These are phyloP conservation scores for Eilema sororculum DNA, from an alignment of 2,888 invertebrate species.

Conservation along the genomic window DNA sequence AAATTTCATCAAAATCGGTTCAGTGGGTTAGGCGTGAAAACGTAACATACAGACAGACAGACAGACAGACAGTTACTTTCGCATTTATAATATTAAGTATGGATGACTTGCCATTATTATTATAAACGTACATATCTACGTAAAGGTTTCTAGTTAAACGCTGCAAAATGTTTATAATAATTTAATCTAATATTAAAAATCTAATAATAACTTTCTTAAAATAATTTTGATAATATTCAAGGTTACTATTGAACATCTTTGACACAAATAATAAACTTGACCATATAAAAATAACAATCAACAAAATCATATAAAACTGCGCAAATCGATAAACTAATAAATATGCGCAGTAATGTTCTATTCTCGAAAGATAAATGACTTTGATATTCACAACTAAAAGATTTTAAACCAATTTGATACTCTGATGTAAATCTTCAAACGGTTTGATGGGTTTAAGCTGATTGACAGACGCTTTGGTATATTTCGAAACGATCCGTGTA, in stretches of 20 bases:
- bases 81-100: too few relatives aligned
- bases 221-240: neutral
- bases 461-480: neutral
- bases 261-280: neutral
- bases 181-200: too few relatives aligned
- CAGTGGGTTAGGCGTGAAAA: too few relatives aligned
- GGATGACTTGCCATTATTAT: too few relatives aligned
- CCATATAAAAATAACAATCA: neutral
- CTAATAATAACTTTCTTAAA: too few relatives aligned
- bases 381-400: constrained; percentile 4
- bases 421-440: constrained; percentile 13
- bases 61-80: too few relatives aligned
- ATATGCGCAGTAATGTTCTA: too few relatives aligned
- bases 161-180: too few relatives aligned
- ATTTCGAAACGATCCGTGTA: neutral
- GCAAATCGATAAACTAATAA: neutral
- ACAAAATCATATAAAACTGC: neutral
- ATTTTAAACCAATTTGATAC: constrained; percentile 1
- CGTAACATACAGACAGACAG: too few relatives aligned
- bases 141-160: neutral
- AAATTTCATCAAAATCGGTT: too few relatives aligned
- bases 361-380: constrained; percentile 5
- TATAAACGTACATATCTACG: too few relatives aligned
- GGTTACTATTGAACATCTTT: neutral
- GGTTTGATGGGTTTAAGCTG: constrained; percentile 11